phyloP scores from a whole-genome alignment of 2,113 vertebrate genomes.

The Nycticebus coucang region DNA sequence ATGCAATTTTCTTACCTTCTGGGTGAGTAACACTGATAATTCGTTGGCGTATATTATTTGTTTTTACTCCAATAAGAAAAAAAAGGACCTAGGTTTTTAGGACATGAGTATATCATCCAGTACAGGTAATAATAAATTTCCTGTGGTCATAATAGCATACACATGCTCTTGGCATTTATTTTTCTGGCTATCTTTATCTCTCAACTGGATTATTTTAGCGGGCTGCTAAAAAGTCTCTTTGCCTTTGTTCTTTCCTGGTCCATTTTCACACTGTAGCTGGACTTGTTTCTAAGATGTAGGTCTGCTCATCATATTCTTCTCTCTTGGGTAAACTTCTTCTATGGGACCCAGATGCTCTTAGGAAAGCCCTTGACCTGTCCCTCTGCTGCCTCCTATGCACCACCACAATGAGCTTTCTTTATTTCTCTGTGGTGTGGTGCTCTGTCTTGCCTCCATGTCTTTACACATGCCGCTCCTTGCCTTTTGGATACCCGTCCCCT shows the following conservation, averaged over 20 bases:
- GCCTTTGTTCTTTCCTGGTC: slow-evolving; percentile 27
- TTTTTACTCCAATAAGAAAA: slow-evolving; percentile 27
- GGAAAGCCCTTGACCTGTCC: not conserved
- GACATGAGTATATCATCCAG: not conserved
- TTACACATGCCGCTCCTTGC: not conserved
- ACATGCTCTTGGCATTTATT: slow-evolving; percentile 17
- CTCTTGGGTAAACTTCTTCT: slow-evolving; percentile 33
- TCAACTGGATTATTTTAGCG: slow-evolving; percentile 43
- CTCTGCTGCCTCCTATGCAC: not conserved
- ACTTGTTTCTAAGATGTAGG: slow-evolving; percentile 38
- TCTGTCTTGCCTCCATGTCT: not conserved
- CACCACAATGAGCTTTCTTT: not conserved
- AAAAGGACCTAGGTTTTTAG: slow-evolving; percentile 36
- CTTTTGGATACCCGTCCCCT: not conserved
- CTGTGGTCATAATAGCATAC: not conserved
- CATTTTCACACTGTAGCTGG: slow-evolving; percentile 17
- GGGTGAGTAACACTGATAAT: slow-evolving; percentile 22
- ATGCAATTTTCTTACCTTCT: slow-evolving; percentile 29
- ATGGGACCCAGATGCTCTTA: not conserved
- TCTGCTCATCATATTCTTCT: slow-evolving; percentile 1
- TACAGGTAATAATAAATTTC: slow-evolving; percentile 32
- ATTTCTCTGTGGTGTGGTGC: not conserved
- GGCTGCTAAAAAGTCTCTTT: slow-evolving; percentile 17
- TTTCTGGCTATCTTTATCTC: slow-evolving; percentile 28
- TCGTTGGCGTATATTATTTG: slow-evolving; percentile 40